Evolutionary conservation across 2,888 invertebrate species (phyloP), one percentile per base, ranked within the genome.

Genomic region (Eupithecia pulchellata): DNA sequence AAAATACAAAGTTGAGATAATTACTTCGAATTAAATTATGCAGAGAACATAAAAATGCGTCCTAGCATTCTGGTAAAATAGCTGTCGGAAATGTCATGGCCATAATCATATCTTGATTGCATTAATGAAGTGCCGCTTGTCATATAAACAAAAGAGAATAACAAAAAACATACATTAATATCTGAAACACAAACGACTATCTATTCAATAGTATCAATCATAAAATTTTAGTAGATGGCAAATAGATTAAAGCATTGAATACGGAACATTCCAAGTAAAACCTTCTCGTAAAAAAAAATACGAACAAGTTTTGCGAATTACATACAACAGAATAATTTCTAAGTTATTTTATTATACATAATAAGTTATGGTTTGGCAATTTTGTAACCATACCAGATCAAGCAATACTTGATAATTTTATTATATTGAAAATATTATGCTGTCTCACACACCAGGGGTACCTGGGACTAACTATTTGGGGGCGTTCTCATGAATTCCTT

Each of bases 401-500:
- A n/a, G n/a, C n/a, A n/a, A n/a, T n/a, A n/a, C n/a, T n/a, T n/a
- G n/a, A n/a, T n/a, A n/a, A n/a, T n/a, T n/a, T n/a, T n/a, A n/a
- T n/a, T n/a, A n/a, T n/a, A n/a, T n/a, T n/a, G n/a, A n/a, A n/a
- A n/a, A n/a, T n/a, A n/a, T n/a, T n/a, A 47, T 52, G 13, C 52
- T 52, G 52, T 25, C 52, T 25, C 20, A 25, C 25, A 52, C 25
- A 11, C 20, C 20, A 2, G 20, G n/a, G 47, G 0, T 20, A 47
- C 20, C 47, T 25, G 20, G 47, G 55, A 27, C 4, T 11, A n/a
- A 20, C 5, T 13, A 61, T 74, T 76, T 75, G 71, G 68, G 77
- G 75, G 74, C 74, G 74, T 77, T 77, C 75, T 69, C 75, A 66
- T 72, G 75, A 71, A 72, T 74, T 74, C 74, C 71, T 69, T 66